Base-by-base conservation (phyloP, 2,797 vertebrate species). In the Orientallactaga sibirica region DNA sequence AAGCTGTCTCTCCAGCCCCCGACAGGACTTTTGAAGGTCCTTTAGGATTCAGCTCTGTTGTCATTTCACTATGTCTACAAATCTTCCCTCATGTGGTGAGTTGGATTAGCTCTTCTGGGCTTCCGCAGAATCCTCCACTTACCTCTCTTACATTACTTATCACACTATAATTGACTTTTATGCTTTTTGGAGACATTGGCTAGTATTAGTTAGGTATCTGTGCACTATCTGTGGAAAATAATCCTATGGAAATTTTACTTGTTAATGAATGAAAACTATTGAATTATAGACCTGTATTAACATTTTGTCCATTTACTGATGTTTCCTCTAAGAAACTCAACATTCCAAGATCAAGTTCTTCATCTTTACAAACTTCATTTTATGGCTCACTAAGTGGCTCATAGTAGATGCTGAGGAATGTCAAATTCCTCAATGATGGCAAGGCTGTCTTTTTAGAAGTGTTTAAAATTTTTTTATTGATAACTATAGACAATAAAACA, bases 251-350 rank as follows among this genome's bases (percentile, higher is more conserved):
- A 76, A 84, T 84, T 93, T 95, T 86, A 90, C n/a, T 48, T 76
- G 33, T 89, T 73, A 33, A 91, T 33, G 43, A 94, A 20, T 80
- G 24, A 94, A 91, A 94, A 58, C 27, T 88, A 15, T 70, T 94
- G 77, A 74, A 89, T 73, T 71, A 74, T 73, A 87, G 5, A 37
- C 24, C 88, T 66, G 68, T 62, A 76, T 80, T 79, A 68, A 77
- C 80, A 83, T 77, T 25, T 81, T 90, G 1, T 67, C 70, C 83
- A 9, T 82, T 91, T 92, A 33, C 29, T 24, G 22, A 22, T 92
- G 14, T 95, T 95, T 96, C 75, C 27, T 48, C 68, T 80, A 86
- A 74, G 81, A 77, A 52, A 48, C 7, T 88, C 41, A 94, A 43
- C 58, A 11, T 87, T 92, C 16, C 92, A 67, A 79, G 71, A 79